Base-by-base conservation (phyloP, 1,140 invertebrate species). In the Lasioglossum albipes region DNA sequence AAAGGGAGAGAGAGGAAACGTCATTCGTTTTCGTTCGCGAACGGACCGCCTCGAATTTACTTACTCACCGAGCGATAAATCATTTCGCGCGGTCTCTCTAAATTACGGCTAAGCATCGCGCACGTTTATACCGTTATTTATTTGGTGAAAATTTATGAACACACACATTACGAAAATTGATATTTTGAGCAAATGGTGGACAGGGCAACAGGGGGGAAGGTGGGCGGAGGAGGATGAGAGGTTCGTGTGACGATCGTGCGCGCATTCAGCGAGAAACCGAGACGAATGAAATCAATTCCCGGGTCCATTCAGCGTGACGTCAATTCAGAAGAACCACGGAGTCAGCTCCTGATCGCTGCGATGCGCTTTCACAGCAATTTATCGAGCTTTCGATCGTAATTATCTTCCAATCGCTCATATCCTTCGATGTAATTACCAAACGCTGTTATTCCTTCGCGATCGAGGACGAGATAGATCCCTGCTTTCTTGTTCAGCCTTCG, bases 241-340 rank as follows among this genome's bases (percentile, higher is more conserved):
- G 45, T 9, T 18, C 13, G 62, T 52, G 27, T 41, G 73, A 54
- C 31, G 45, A 1, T 65, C 18, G 54, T 57, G 49, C 36, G 59
- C n/a, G 75, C 66, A 27, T 49, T 36, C 54, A 16, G 31, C 62
- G 54, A 45, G 49, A 41, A 45, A 45, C 45, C 73, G 74, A 54
- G 65, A 65, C 79, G 79, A 81, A 81, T 81, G 70, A 77, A 81
- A 81, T 81, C 79, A 81, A 81, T 81, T 81, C 70, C 67, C 79
- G 54, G 57, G 67, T 22, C 66, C 67, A 70, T 81, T 77, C 66
- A 81, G 54, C 67, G 74, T 36, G 64, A 54, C 61, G 36, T 59
- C n/a, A 9, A 59, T 59, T n/a, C 18, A 59, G 6, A n/a, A 59
- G 57, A 59, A 54, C 22, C 62, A 69, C 42, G 61, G 62, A 65